Base-by-base conservation (phyloP, 2,888 invertebrate species). In the Noctua comes region DNA sequence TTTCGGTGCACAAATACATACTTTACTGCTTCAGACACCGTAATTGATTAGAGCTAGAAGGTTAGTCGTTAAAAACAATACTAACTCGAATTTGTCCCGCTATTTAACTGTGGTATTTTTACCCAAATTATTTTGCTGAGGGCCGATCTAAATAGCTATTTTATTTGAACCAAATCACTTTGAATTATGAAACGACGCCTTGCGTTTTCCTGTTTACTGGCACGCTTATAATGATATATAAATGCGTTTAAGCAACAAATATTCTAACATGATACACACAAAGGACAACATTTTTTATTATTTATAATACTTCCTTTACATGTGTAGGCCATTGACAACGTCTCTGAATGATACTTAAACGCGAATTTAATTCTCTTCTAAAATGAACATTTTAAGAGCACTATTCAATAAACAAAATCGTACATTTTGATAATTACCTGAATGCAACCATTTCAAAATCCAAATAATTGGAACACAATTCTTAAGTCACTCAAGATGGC, bases 401-500 rank as follows among this genome's bases (percentile, higher is more conserved):
- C n/a, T 51, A 31, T 43, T 21, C 36, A 57, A 54, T 40, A 72
- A 31, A 51, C 13, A 71, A 64, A 72, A 40, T 74, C 70, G 57
- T 57, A 74, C 66, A 70, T 68, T 79, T 68, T 68, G 57, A 73
- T 79, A 72, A 80, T 91, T 91, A 92, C 92, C 92, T 92, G 91
- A 85, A 88, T 74, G 89, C 89, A 80, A 89, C 89, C 89, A 89
- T 89, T 85, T 83, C 71, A 80, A 69, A 73, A 77, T 80, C 71
- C 81, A 76, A 70, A 48, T 36, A 81, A 88, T 89, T 83, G 82
- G 85, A 89, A 90, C 91, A 89, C 90, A 88, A 89, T 86, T 90
- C 69, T 88, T 90, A 83, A 88, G 85, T 91, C 92, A 93, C 93
- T 91, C 89, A 90, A 90, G 90, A 92, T 88, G 87, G 85, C 92